Evolutionary conservation across 2,113 vertebrate genomes (phyloP).

Genomic region (Perca flavescens): DNA sequence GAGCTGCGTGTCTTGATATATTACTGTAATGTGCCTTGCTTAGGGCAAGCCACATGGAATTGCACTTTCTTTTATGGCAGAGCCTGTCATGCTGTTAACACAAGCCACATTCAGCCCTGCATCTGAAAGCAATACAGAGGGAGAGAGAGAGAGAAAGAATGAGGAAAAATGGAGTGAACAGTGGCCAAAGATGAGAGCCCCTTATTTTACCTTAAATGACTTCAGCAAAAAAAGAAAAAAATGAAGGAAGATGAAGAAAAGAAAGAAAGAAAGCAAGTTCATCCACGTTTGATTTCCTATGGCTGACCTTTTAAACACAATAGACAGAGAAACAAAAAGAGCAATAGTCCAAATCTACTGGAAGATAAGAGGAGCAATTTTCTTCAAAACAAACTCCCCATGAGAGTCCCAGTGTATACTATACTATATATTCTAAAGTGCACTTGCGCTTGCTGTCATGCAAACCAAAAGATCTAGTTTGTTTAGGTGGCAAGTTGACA

Average conservation of each 20-base stretch:
- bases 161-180: constrained; percentile 23
- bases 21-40: constrained; percentile 21
- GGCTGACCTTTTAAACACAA: constrained; percentile 46
- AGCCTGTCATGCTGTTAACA: constrained; percentile 35
- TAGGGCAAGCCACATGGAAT: constrained; percentile 30
- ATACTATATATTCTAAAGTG: constrained; percentile 11
- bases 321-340: constrained; percentile 21
- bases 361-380: constrained; percentile 35
- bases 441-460: constrained; percentile 13
- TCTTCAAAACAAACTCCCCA: constrained; percentile 28
- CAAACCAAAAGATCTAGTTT: constrained; percentile 52
- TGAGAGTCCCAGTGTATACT: constrained; percentile 33
- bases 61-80: constrained; percentile 4
- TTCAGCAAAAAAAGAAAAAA: constrained; percentile 27
- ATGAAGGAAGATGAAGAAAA: neutral
- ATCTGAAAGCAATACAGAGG: constrained; percentile 46
- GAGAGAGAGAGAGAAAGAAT: constrained; percentile 25
- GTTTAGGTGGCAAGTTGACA: constrained; percentile 30
- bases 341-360: neutral
- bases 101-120: constrained; percentile 46
- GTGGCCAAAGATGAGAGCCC: constrained; percentile 52
- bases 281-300: constrained; percentile 31
- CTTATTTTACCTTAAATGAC: constrained; percentile 67
- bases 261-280: constrained; percentile 25
- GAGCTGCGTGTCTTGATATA: constrained; percentile 1